Evolutionary conservation across 2,888 invertebrate species (phyloP).

Genomic region (Hyposoter didymator): DNA sequence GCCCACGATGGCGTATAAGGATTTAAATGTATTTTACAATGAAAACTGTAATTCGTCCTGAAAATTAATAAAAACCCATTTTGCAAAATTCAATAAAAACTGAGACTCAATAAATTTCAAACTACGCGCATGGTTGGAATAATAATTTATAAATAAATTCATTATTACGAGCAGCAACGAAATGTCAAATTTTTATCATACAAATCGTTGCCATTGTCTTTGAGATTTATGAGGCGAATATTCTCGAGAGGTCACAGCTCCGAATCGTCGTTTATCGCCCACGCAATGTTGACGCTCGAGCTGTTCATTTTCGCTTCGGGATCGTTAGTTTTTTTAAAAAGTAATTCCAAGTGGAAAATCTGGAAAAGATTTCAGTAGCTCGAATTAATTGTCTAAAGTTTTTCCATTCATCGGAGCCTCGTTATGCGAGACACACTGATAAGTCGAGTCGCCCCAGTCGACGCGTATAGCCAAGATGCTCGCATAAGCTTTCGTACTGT

Average conservation of each 20-base stretch:
- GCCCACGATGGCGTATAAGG: no score
- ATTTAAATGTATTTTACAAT: no score
- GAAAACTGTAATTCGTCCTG: no score
- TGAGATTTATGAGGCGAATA: not conserved
- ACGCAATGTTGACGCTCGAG: not conserved
- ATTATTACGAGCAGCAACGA: not conserved
- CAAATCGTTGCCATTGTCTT: not conserved
- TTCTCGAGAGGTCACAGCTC: no score
- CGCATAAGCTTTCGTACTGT: not conserved
- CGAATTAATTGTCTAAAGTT: not conserved
- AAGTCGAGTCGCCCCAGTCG: slow-evolving; percentile 3
- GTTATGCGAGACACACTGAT: slow-evolving; percentile 1
- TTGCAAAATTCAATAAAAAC: no score
- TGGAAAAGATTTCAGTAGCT: not conserved
- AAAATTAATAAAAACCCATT: no score
- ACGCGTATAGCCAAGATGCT: not conserved
- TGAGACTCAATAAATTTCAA: no score
- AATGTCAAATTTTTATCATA: not conserved
- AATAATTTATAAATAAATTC: no score
- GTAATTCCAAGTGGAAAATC: not conserved
- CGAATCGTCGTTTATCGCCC: not conserved
- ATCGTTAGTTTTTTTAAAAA: not conserved
- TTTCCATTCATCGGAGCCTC: slow-evolving; percentile 15
- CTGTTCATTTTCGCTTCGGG: not conserved
- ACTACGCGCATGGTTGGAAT: no score